Percentiles rank a stretch among this genome's conserved stretches.
phyloP scores from a whole-genome alignment of 2,888 invertebrate genomes.

The Plebejus melissa region DNA sequence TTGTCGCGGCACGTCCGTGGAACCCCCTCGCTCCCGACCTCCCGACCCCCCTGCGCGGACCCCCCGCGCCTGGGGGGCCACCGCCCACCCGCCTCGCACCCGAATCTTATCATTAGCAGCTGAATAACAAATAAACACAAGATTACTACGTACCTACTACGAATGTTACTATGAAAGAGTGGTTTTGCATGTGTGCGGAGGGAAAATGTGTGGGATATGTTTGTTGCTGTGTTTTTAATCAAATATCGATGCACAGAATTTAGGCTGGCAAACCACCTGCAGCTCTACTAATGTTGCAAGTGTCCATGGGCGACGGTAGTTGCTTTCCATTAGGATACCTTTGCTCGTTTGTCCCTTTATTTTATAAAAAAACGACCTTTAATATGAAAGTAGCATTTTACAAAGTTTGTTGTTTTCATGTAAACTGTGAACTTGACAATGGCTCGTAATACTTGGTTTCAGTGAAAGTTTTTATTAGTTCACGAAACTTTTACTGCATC shows the following conservation, averaged over 20 bases:
- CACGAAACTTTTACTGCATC: background rate
- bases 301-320: too few species aligned
- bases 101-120: conserved; percentile 26
- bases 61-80: conserved; percentile 46
- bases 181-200: background rate
- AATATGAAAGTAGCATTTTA: background rate
- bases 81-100: conserved; percentile 37
- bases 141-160: background rate
- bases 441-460: background rate
- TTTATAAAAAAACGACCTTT: background rate
- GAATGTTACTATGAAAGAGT: background rate
- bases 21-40: conserved; percentile 44
- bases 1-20: conserved; percentile 65
- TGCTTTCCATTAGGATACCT: too few species aligned
- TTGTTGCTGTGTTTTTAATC: background rate
- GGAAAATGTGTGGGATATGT: background rate
- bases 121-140: conserved; percentile 26
- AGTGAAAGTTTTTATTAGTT: conserved; percentile 1
- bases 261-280: too few species aligned
- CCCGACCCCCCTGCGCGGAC: conserved; percentile 40
- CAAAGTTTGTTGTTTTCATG: background rate
- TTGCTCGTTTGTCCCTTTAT: too few species aligned
- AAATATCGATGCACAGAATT: background rate
- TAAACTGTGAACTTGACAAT: background rate
- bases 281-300: too few species aligned